phyloP scores from a whole-genome alignment of 2,888 invertebrate species.

The Acrobasis consociella region DNA sequence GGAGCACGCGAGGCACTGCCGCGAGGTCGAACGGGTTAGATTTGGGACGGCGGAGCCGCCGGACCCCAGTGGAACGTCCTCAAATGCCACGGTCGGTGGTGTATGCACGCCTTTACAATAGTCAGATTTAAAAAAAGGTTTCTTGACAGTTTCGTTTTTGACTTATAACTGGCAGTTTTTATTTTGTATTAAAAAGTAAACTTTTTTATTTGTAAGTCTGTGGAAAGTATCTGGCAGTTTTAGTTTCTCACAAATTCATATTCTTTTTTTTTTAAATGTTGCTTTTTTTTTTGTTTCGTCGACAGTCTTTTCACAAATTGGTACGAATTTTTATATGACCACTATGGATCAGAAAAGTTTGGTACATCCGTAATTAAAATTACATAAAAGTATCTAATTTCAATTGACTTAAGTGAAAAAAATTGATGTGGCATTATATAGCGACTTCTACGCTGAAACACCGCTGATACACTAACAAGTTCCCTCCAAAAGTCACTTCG shows the following conservation, averaged over 20 bases:
- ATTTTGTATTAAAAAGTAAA: slow-evolving; percentile 3
- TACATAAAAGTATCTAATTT: too few relatives aligned
- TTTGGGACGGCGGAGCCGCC: slow-evolving; percentile 56
- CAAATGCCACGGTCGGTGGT: slow-evolving; percentile 61
- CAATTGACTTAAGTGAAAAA: too few relatives aligned
- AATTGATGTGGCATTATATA: neutral
- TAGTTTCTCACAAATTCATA: neutral
- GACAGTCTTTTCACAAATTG: too few relatives aligned
- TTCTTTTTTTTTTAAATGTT: too few relatives aligned
- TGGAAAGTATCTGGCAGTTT: neutral
- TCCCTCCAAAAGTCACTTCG: slow-evolving; percentile 45
- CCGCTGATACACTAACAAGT: slow-evolving; percentile 51
- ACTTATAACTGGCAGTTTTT: neutral
- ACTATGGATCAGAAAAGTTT: too few relatives aligned
- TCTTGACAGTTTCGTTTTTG: neutral
- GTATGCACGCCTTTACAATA: slow-evolving; percentile 32
- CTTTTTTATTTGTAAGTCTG: too few relatives aligned
- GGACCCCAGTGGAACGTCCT: slow-evolving; percentile 57
- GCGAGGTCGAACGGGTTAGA: slow-evolving; percentile 46
- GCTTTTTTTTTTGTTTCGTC: too few relatives aligned
- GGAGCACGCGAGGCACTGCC: slow-evolving; percentile 61
- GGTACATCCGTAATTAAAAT: too few relatives aligned
- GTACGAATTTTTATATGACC: too few relatives aligned
- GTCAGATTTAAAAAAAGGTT: neutral
- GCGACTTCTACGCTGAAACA: slow-evolving; percentile 35